Base-by-base conservation (phyloP, 2,113 vertebrate genomes). In the Strix uralensis region DNA sequence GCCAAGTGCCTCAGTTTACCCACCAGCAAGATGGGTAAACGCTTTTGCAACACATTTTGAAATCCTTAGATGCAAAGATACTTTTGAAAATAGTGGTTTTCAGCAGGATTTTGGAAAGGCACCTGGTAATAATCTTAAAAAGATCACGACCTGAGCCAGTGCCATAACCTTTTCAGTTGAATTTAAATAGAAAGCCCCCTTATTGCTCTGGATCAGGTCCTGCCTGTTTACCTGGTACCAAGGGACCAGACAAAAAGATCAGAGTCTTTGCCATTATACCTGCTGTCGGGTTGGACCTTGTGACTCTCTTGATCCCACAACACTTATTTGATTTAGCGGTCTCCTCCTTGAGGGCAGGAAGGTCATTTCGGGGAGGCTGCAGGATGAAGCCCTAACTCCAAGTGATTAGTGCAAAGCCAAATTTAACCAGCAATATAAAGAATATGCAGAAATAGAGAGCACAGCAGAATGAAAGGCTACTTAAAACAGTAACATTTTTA, bases 401-500 rank as follows among this genome's bases (percentile, higher is more conserved):
- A 92, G 22, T 5, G 15, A 85, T 34, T 32, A 84, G 21, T 13
- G 42, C 71, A 88, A 88, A 94, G 47, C 55, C 79, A 74, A 59
- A 83, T 38, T 61, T 70, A 91, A 92, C 46, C 51, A 65, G 7
- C 66, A 66, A 91, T 16, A 70, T 2, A 70, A 80, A 88, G 63
- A 94, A 59, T 29, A 74, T 14, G 63, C 74, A 90, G 66, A 87
- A 94, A 92, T 8, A 61, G 40, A 88, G 36, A 70, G 57, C 55
- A 44, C 0, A 55, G 38, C 66, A 87, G 51, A 91, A 82, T 12
- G 30, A 59, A 89, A 84, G 70, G 66, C 81, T 69, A 57, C 84
- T 88, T 77, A 87, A 74, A 94, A 61, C 36, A 73, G 71, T 55
- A 92, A 51, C 71, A 51, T 88, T 94, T 96, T 88, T 95, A 94